A percentile compares a stretch with the other conserved stretches of the same genome.
These are phyloP conservation scores for Lucifuga dentata DNA, from an alignment of 2,113 vertebrate genomes.

Conservation along the genomic window DNA sequence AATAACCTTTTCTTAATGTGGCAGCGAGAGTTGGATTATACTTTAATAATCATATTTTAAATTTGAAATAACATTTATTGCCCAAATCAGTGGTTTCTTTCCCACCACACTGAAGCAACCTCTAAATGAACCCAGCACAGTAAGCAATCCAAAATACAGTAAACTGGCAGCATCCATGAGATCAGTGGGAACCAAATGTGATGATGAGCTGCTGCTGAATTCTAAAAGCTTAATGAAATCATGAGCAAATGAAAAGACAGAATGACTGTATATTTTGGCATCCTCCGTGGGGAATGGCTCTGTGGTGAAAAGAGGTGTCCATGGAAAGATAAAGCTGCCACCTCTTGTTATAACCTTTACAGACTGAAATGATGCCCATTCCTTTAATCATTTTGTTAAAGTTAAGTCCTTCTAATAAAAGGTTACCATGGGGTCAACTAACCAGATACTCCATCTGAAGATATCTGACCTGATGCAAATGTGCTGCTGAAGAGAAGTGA, in stretches of 20 bases:
- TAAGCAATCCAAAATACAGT: conserved; percentile 5
- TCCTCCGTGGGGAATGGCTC: not conserved
- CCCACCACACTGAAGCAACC: not conserved
- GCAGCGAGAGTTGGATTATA: too few species aligned
- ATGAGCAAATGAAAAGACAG: conserved; percentile 8
- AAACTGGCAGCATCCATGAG: conserved; percentile 11
- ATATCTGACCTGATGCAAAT: conserved; percentile 17
- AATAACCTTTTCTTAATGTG: not conserved
- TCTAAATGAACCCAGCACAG: conserved; percentile 4
- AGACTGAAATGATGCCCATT: conserved; percentile 21
- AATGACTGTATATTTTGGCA: not conserved
- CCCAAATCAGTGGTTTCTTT: not conserved
- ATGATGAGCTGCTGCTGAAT: conserved; percentile 8
- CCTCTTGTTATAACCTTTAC: conserved; percentile 25
- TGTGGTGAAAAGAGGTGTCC: not conserved
- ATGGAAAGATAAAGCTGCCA: conserved; percentile 10
- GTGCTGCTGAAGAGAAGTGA: conserved; percentile 20
- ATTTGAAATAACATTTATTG: too few species aligned
- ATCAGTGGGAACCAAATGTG: conserved; percentile 17
- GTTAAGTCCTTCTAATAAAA: conserved; percentile 18
- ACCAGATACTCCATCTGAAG: conserved; percentile 26
- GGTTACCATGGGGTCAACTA: conserved; percentile 26
- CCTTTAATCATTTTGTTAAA: conserved; percentile 2
- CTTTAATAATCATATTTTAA: too few species aligned
- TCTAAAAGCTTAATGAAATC: conserved; percentile 4